Percentiles rank a stretch among this genome's conserved stretches.
phyloP scores from a whole-genome alignment of 2,888 invertebrate species.

The Pristionchus entomophagus region DNA sequence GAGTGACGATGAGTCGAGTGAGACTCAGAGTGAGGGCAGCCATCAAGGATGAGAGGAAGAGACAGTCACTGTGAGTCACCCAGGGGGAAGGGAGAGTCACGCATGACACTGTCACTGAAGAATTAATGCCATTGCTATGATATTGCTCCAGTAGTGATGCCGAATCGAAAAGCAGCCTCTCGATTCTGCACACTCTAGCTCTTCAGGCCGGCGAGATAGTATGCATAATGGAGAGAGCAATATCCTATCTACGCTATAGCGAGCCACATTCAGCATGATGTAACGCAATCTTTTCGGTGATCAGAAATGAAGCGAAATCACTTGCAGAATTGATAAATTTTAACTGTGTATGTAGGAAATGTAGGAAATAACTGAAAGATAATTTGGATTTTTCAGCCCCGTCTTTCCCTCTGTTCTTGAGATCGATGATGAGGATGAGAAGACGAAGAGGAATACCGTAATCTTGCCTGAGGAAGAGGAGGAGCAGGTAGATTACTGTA shows the following conservation, averaged over 20 bases:
- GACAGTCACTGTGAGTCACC: constrained; percentile 17
- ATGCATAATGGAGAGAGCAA: no score
- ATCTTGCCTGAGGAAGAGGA: constrained; percentile 32
- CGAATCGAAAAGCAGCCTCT: neutral
- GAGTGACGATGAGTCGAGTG: constrained; percentile 30
- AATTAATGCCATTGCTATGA: no score
- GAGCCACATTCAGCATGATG: no score
- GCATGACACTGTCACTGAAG: no score
- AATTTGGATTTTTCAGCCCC: neutral
- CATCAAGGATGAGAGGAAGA: neutral
- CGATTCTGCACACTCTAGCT: neutral
- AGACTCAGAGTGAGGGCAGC: constrained; percentile 40
- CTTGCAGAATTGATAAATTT: neutral
- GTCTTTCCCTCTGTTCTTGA: neutral
- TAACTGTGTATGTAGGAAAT: neutral
- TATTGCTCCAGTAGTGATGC: no score
- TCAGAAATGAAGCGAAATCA: no score
- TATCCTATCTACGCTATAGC: no score
- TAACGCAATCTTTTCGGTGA: no score
- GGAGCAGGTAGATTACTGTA: neutral
- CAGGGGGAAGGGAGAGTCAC: no score
- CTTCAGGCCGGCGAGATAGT: neutral
- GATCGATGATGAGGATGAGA: constrained; percentile 1
- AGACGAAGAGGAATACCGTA: constrained; percentile 13
- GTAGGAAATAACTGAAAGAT: neutral